Base-by-base conservation (phyloP, 2,888 invertebrate species). In the Melinopterus prodromus region DNA sequence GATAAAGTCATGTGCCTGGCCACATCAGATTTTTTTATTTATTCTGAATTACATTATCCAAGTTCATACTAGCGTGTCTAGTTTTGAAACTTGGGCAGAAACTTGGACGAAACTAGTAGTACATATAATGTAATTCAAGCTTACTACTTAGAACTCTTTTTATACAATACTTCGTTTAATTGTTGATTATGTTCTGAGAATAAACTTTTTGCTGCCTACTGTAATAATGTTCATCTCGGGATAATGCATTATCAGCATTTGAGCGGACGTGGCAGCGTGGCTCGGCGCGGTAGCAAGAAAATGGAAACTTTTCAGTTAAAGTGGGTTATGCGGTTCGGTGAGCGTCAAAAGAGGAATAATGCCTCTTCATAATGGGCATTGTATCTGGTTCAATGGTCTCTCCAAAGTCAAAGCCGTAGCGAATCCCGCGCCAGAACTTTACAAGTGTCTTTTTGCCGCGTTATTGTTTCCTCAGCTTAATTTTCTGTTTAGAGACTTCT, bases 261-360 rank as follows among this genome's bases (percentile, higher is more conserved):
- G 26, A 26, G 26, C 26, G 26, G 26, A 26, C 26, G 26, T 26
- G 26, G 26, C 26, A 26, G 26, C 26, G 26, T 26, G 26, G 26
- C 26, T 26, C 26, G 53, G 9, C 12, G 53, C 53, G 53, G 53
- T 53, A 9, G 53, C 53, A 53, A 53, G 53, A 53, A 53, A 53
- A 53, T 53, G 53, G 53, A 53, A 53, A 53, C 53, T 53, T 53
- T 53, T 53, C 53, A 53, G 53, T 53, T 53, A 53, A 53, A 53
- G 53, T 53, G 53, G 53, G 53, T 53, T 53, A 53, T 53, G 53
- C 53, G 53, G 53, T 53, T 53, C 53, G 53, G 7, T 53, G 53
- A 53, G 53, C 53, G 53, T 53, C 53, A 53, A 53, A 53, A 53
- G 53, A 53, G 53, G 53, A 53, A 53, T 53, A 53, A 53, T 53